phyloP scores from a whole-genome alignment of 2,888 invertebrate species.

The Spisula subtruncata region DNA sequence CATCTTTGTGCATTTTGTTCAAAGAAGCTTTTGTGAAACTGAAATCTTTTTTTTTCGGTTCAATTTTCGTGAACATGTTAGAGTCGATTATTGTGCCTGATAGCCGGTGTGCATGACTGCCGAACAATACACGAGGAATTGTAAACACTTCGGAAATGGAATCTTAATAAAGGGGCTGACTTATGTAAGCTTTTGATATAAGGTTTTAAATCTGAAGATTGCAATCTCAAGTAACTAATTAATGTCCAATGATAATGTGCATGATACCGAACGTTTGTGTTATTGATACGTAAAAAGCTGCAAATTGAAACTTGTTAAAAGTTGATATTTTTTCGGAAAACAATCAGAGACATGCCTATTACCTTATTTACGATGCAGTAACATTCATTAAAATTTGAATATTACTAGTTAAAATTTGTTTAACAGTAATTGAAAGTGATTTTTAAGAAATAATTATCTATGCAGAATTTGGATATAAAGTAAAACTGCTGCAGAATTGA shows the following conservation, averaged over 20 bases:
- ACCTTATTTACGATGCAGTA: background rate
- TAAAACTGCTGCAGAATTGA: background rate
- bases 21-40: conserved; percentile 43
- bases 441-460: background rate
- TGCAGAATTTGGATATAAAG: background rate
- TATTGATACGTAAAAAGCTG: background rate
- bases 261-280: conserved; percentile 8
- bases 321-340: background rate
- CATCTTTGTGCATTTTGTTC: conserved; percentile 30
- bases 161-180: conserved; percentile 48
- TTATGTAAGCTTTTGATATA: conserved; percentile 37
- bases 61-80: conserved; percentile 56
- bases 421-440: background rate
- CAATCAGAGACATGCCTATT: background rate
- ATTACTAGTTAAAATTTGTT: background rate
- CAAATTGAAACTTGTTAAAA: conserved; percentile 15
- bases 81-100: conserved; percentile 57
- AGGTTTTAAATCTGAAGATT: conserved; percentile 40
- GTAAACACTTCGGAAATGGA: conserved; percentile 52
- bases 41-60: conserved; percentile 39
- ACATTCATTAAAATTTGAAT: background rate
- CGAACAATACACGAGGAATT: conserved; percentile 38
- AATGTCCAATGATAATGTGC: conserved; percentile 28
- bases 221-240: conserved; percentile 44
- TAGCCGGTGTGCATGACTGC: conserved; percentile 35